Evolutionary conservation across 2,888 invertebrate genomes (phyloP), one percentile per base, ranked within the genome.

Genomic region (Drosophila lacicola): DNA sequence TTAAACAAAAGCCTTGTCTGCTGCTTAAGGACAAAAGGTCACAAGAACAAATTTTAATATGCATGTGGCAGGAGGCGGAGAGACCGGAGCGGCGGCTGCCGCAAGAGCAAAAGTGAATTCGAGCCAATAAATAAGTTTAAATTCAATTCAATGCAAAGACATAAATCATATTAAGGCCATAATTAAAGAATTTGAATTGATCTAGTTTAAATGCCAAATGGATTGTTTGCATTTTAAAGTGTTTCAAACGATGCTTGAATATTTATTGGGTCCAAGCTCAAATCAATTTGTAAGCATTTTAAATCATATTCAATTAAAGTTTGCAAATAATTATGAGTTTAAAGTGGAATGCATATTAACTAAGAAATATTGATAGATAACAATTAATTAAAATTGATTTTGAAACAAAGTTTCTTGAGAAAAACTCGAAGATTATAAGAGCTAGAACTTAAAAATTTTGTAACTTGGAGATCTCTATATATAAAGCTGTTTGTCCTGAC

Each of bases 1-100:
- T 75, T 70, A 61, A 66, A 68, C 62, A 61, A 54, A 63, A 51
- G 45, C 29, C 37, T 45, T 45, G 56, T 70, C 66, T 63, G 62
- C 47, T 13, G 67, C 37, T 45, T 53, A 70, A 70, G 71, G 70
- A 75, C 81, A 73, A 83, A 82, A 70, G 83, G 87, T 88, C 88
- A 71, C 66, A 78, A 49, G 8, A 29, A 73, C 67, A 70, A 69
- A 67, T 74, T 84, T 82, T 75, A 86, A 86, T 73, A 83, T 82
- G 80, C 80, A 83, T 80, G 60, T 65, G 68, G 39, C 25, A 2
- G 25, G 6, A 2, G 29, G 8, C 29, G 29, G 8, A 8, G 29
- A 0, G 29, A 8, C 17, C 17, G 21, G 21, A 21, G 21, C 1
- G 21, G 5, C 21, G 5, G 21, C 21, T 21, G 34, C 10, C 34